phyloP scores from a whole-genome alignment of 1,140 invertebrate genomes.

The Diorhabda carinulata region DNA sequence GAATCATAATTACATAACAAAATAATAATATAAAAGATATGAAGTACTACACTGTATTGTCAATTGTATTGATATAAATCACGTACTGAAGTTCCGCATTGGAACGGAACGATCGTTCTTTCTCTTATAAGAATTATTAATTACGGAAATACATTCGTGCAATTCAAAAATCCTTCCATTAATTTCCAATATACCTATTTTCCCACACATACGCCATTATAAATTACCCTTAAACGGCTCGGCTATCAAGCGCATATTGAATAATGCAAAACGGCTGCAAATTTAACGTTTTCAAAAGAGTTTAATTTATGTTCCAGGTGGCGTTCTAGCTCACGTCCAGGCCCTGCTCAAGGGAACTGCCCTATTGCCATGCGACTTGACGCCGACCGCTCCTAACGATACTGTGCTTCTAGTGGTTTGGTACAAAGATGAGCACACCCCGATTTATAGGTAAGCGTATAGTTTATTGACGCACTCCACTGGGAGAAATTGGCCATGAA shows the following conservation, averaged over 20 bases:
- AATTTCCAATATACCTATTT: slow-evolving; percentile 2
- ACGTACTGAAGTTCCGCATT: no score
- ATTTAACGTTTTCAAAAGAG: slow-evolving; percentile 25
- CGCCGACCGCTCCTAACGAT: slow-evolving; percentile 55
- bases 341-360: slow-evolving; percentile 60
- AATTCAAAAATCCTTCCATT: not conserved
- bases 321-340: slow-evolving; percentile 51
- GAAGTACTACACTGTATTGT: no score
- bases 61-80: no score
- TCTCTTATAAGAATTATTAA: not conserved
- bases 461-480: slow-evolving; percentile 5
- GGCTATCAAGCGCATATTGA: slow-evolving; percentile 19
- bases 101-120: no score
- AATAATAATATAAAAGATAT: no score
- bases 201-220: not conserved
- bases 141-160: not conserved
- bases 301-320: slow-evolving; percentile 54
- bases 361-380: slow-evolving; percentile 61
- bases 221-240: slow-evolving; percentile 1
- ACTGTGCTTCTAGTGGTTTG: slow-evolving; percentile 63
- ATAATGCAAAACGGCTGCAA: slow-evolving; percentile 22
- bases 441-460: slow-evolving; percentile 59
- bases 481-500: not conserved
- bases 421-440: slow-evolving; percentile 62
- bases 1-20: no score